A percentile compares a stretch with the other conserved stretches of the same genome.
These are phyloP conservation scores for Melinopterus prodromus DNA, from an alignment of 2,888 invertebrate genomes.

Conservation along the genomic window DNA sequence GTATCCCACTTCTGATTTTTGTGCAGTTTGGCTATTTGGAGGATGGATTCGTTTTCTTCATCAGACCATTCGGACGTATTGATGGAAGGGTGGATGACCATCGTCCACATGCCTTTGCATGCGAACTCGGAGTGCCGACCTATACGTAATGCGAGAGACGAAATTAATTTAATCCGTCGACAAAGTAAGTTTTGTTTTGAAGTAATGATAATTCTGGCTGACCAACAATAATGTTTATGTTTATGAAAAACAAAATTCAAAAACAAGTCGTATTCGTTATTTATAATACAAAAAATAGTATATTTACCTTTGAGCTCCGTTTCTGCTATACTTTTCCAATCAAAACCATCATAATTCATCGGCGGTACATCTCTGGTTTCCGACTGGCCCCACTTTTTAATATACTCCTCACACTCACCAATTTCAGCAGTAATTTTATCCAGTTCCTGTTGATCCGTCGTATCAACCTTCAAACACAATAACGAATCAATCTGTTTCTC, in stretches of 20 bases:
- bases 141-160: slow-evolving; percentile 27
- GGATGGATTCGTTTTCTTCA: slow-evolving; percentile 62
- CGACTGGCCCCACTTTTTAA: slow-evolving; percentile 36
- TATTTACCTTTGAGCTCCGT: slow-evolving; percentile 53
- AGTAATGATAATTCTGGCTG: no score
- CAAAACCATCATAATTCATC: slow-evolving; percentile 60
- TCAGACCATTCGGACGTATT: slow-evolving; percentile 64
- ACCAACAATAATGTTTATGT: no score
- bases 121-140: slow-evolving; percentile 69
- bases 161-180: neutral
- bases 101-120: slow-evolving; percentile 76
- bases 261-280: no score
- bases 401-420: slow-evolving; percentile 46
- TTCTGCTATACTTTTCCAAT: slow-evolving; percentile 67
- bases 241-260: no score
- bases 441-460: neutral
- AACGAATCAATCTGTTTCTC: slow-evolving; percentile 43
- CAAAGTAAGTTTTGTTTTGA: no score
- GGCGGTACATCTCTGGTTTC: slow-evolving; percentile 45
- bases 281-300: neutral
- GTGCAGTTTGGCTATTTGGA: slow-evolving; percentile 56
- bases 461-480: slow-evolving; percentile 12
- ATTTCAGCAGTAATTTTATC: slow-evolving; percentile 16
- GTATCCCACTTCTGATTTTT: slow-evolving; percentile 71
- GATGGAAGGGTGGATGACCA: slow-evolving; percentile 73